These are phyloP conservation scores for Patella pellucida DNA, from an alignment of 2,888 invertebrate genomes.

Conservation along the genomic window DNA sequence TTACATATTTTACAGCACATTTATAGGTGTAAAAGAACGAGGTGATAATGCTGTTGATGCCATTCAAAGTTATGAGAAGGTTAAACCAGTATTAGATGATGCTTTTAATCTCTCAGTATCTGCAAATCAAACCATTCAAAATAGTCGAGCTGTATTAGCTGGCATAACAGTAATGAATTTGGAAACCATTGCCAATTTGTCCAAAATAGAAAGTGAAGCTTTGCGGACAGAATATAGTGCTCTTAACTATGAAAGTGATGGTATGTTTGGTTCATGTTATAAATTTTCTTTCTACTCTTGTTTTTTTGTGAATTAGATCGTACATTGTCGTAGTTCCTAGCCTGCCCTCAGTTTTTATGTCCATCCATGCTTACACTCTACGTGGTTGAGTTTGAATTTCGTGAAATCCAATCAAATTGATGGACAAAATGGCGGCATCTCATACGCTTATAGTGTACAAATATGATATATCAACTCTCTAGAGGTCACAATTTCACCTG, in stretches of 20 bases:
- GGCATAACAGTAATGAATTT: slow-evolving; percentile 26
- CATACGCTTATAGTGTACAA: too few relatives aligned
- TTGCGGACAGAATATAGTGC: slow-evolving; percentile 13
- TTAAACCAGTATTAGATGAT: slow-evolving; percentile 32
- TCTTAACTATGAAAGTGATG: slow-evolving; percentile 23
- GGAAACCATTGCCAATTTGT: slow-evolving; percentile 25
- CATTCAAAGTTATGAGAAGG: slow-evolving; percentile 37
- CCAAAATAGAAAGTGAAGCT: slow-evolving; percentile 12
- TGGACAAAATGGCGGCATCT: too few relatives aligned
- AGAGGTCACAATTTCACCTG: too few relatives aligned
- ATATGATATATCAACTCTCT: too few relatives aligned
- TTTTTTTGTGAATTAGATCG: too few relatives aligned
- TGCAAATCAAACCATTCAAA: slow-evolving; percentile 38
- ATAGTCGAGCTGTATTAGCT: slow-evolving; percentile 21
- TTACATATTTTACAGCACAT: slow-evolving; percentile 34
- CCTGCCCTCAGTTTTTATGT: too few relatives aligned
- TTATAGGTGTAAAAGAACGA: slow-evolving; percentile 29
- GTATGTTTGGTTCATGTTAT: slow-evolving; percentile 4
- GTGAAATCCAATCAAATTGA: too few relatives aligned
- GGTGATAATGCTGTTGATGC: slow-evolving; percentile 48
- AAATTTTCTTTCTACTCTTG: too few relatives aligned
- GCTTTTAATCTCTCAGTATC: slow-evolving; percentile 33
- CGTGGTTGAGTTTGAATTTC: too few relatives aligned
- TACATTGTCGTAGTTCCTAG: too few relatives aligned
- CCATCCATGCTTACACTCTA: too few relatives aligned